A percentile compares a stretch with the other conserved stretches of the same genome.
Evolutionary conservation across 2,888 invertebrate genomes (phyloP).

Genomic region (Ptilodon capucinus): DNA sequence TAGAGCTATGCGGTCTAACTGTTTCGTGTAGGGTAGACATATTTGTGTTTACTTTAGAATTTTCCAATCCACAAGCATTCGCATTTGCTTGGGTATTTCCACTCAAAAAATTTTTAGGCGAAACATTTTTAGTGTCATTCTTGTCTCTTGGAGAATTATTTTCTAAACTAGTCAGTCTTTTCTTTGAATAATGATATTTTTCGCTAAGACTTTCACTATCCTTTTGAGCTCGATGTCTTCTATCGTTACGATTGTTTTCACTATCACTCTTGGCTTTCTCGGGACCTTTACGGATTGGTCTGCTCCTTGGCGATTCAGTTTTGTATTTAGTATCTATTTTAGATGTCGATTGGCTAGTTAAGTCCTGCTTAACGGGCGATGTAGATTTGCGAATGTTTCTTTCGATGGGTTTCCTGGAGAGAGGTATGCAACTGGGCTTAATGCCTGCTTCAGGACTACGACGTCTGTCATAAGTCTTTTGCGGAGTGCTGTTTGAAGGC

Average conservation of each 20-base stretch:
- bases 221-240: conserved; percentile 77
- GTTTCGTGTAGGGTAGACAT: conserved; percentile 77
- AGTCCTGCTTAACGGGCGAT: conserved; percentile 68
- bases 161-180: conserved; percentile 82
- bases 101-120: conserved; percentile 63
- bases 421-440: conserved; percentile 73
- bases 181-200: conserved; percentile 80
- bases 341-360: conserved; percentile 46
- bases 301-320: conserved; percentile 55
- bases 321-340: conserved; percentile 60
- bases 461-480: conserved; percentile 62
- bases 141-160: conserved; percentile 71
- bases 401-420: conserved; percentile 66
- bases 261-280: conserved; percentile 71
- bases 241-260: conserved; percentile 69
- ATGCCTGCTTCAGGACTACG: conserved; percentile 58
- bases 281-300: conserved; percentile 59
- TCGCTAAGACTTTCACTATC: conserved; percentile 76
- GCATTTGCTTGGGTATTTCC: conserved; percentile 48
- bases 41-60: conserved; percentile 52
- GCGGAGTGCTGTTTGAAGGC: conserved; percentile 41
- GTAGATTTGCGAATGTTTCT: conserved; percentile 55
- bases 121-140: conserved; percentile 62
- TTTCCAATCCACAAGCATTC: conserved; percentile 51
- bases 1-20: conserved; percentile 68